Conservation (phyloP, 2,888 invertebrate genomes). For the Peribatodes rhomboidaria region DNA sequence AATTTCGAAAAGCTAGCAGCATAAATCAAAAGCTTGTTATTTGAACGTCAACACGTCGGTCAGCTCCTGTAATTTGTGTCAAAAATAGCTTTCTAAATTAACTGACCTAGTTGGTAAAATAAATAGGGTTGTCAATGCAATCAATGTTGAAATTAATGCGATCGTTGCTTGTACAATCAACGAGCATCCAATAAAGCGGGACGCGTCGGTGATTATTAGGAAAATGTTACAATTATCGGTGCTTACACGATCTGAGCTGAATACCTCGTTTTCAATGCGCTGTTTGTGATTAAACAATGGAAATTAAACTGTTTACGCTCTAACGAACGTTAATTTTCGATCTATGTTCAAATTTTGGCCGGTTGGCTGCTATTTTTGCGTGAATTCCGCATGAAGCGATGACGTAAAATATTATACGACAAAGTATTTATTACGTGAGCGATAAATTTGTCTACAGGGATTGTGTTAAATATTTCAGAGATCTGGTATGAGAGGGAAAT, state of each 20-base stretch:
- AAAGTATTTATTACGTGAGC: constrained; percentile 47
- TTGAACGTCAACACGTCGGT: constrained; percentile 27
- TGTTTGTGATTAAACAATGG: constrained; percentile 76
- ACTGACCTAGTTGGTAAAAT: constrained; percentile 43
- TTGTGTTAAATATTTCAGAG: constrained; percentile 43
- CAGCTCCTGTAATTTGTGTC: constrained; percentile 30
- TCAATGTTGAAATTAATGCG: constrained; percentile 55
- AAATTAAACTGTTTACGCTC: constrained; percentile 76
- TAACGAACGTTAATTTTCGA: constrained; percentile 69
- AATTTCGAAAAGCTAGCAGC: constrained; percentile 18
- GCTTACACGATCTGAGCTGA: constrained; percentile 70
- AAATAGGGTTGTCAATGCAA: constrained; percentile 50
- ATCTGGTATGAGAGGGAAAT: constrained; percentile 36
- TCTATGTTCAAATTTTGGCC: constrained; percentile 45
- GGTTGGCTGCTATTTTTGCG: constrained; percentile 45
- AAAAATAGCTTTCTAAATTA: constrained; percentile 36
- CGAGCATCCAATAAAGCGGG: constrained; percentile 53
- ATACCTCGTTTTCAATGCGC: constrained; percentile 55
- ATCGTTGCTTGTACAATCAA: constrained; percentile 52
- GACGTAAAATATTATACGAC: constrained; percentile 50
- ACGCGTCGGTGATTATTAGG: constrained; percentile 68
- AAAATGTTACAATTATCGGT: constrained; percentile 76
- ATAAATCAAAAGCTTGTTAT: constrained; percentile 37
- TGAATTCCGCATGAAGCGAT: constrained; percentile 43
- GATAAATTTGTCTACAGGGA: constrained; percentile 44